Evolutionary conservation across 2,113 vertebrate genomes (phyloP), one percentile per base, ranked within the genome.

Genomic region (Phylloscopus whistleri): DNA sequence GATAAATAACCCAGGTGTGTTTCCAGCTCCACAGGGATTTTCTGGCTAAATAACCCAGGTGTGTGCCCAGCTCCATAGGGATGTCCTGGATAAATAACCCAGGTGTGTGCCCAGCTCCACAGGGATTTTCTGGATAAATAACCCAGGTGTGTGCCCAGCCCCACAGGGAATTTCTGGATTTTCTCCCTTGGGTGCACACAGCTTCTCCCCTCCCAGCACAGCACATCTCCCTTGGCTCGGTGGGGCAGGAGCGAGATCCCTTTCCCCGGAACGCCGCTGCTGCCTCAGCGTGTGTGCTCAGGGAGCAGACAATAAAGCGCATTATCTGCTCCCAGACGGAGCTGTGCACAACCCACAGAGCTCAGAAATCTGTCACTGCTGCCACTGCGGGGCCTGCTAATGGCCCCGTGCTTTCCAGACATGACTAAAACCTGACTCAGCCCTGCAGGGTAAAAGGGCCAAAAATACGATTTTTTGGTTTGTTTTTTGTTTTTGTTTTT

Each of bases 401-500:
- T 63, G 89, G 79, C 89, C 91, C 72, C 15, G 68, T 46, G 88
- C 13, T 90, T 86, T 78, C 90, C 90, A 96, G 94, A 94, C 95
- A 62, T 90, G 64, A 95, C 93, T 90, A 86, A 96, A 92, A 90
- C 10, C 58, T 94, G 86, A 95, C 80, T 95, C 93, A 94, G 91
- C 78, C 73, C 73, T 30, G 72, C 69, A 13, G 75, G 37, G 63
- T 39, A 59, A 89, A 86, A 72, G 20, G 68, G 68, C 68, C 90
- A 96, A 87, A 96, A 96, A 44, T n/a, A 41, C 23, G 20, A 31
- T n/a, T n/a, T n/a, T n/a, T n/a, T n/a, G n/a, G n/a, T n/a, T n/a
- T n/a, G n/a, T n/a, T n/a, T n/a, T n/a, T n/a, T n/a, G n/a, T n/a
- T n/a, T n/a, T n/a, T n/a, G n/a, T n/a, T n/a, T n/a, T n/a, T n/a